Percentiles rank a stretch among this genome's conserved stretches.
These are phyloP conservation scores for Acholoe squamosa DNA, from an alignment of 2,888 invertebrate genomes.

Conservation along the genomic window DNA sequence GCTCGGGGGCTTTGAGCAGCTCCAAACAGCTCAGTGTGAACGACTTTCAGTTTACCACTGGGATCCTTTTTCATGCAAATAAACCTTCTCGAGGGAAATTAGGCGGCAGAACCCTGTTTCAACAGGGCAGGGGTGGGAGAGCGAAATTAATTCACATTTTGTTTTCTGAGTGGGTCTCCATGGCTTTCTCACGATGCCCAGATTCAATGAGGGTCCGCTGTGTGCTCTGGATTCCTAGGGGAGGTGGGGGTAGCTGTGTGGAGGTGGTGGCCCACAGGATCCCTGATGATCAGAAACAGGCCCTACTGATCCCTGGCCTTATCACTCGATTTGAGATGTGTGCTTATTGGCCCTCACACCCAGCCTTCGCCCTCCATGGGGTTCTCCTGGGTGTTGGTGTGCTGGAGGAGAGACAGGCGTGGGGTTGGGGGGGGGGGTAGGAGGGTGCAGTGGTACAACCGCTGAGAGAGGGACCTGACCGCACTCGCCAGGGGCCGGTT, in stretches of 20 bases:
- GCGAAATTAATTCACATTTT: slow-evolving; percentile 18
- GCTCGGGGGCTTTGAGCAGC: neutral
- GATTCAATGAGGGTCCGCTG: neutral
- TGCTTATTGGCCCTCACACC: neutral
- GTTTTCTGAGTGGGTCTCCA: neutral
- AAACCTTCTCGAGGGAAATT: slow-evolving; percentile 1
- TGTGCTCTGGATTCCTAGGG: neutral
- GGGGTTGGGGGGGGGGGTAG: neutral
- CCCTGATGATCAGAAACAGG: slow-evolving; percentile 12
- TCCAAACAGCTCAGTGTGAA: neutral
- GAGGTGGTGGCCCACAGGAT: neutral
- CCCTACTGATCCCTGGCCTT: neutral
- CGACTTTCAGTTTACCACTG: neutral
- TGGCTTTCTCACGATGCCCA: neutral
- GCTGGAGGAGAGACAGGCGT: neutral
- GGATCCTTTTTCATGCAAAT: neutral
- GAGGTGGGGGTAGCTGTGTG: too few species aligned
- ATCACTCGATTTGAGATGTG: neutral
- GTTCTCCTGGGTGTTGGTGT: neutral
- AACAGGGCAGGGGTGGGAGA: neutral
- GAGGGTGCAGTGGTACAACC: neutral
- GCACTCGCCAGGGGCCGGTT: neutral
- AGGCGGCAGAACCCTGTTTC: slow-evolving; percentile 4
- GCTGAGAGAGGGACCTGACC: neutral
- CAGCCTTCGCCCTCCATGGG: neutral